Evolutionary conservation across 2,113 vertebrate genomes (phyloP), one percentile per base, ranked within the genome.

Genomic region (Delphinus delphis): DNA sequence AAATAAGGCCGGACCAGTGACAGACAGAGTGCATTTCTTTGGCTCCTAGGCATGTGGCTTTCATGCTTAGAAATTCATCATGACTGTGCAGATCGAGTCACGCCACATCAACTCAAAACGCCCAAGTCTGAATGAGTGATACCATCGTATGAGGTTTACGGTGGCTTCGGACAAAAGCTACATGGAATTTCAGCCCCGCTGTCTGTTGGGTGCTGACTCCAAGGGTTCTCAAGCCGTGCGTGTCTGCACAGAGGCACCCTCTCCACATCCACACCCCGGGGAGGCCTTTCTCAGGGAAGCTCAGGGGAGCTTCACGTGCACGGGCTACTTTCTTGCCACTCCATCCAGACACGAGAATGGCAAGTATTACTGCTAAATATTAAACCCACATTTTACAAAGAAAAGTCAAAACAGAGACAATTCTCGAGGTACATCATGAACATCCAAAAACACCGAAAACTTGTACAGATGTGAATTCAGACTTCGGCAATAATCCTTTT

Each of bases 31-130:
- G 76, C 55, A 80, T 4, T 4, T 21, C 88, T 67, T 73, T 65
- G 76, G 79, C 96, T 79, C 0, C 95, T 95, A 55, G 88, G 81
- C 97, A 97, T 21, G 82, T 0, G 23, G 77, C 70, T 92, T 89
- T 92, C 96, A 92, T 44, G 76, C 74, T 96, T 9, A 97, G 91
- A 73, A 65, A 83, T 90, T 0, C 33, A 82, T 0, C 8, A 12
- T n/a, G n/a, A 92, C 95, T 97, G 58, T 96, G 96, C 96, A 93
- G 95, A 93, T 80, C 55, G 83, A 89, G 84, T 63, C 76, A 58
- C 0, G 17, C 88, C 91, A 97, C 95, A 47, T 18, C 73, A 95
- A 86, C 31, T 33, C 67, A 74, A 93, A 96, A 90, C 0, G 0
- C 11, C 82, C 14, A 50, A 50, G 74, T 36, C 86, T 21, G 38